A percentile compares a stretch with the other conserved stretches of the same genome.
Evolutionary conservation across 2,113 vertebrate genomes (phyloP).

Genomic region (Brienomyrus longianalis): DNA sequence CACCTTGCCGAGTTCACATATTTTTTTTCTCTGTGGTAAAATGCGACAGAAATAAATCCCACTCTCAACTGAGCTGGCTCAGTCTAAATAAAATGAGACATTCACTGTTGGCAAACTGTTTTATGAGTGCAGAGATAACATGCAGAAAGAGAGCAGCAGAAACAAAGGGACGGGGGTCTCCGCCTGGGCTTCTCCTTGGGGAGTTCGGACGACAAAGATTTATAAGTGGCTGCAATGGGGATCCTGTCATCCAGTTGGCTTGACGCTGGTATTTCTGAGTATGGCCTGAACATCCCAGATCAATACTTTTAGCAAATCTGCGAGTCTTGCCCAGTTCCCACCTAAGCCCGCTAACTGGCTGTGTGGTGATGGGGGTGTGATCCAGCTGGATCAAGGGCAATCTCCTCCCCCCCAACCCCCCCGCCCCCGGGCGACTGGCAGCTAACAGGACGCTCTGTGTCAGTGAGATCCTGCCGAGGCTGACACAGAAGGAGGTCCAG

Average conservation of each 20-base stretch:
- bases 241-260: neutral
- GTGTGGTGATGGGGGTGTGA: neutral
- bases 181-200: neutral
- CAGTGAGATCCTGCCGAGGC: neutral
- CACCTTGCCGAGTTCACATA: neutral
- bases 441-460: neutral
- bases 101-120: neutral
- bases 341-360: neutral
- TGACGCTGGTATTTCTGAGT: neutral
- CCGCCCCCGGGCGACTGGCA: neutral
- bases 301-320: neutral
- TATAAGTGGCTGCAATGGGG: neutral
- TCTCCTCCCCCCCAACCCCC: neutral
- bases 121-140: neutral
- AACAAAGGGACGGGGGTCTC: neutral
- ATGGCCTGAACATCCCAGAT: neutral
- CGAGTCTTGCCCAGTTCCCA: neutral
- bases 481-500: neutral
- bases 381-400: neutral
- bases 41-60: constrained; percentile 5
- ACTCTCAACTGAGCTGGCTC: neutral
- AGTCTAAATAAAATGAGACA: constrained; percentile 1
- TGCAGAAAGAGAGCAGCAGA: neutral
- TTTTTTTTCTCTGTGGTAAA: neutral
- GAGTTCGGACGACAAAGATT: neutral